These are phyloP conservation scores for Semibalanus balanoides DNA, from an alignment of 1,140 invertebrate genomes.

Conservation along the genomic window DNA sequence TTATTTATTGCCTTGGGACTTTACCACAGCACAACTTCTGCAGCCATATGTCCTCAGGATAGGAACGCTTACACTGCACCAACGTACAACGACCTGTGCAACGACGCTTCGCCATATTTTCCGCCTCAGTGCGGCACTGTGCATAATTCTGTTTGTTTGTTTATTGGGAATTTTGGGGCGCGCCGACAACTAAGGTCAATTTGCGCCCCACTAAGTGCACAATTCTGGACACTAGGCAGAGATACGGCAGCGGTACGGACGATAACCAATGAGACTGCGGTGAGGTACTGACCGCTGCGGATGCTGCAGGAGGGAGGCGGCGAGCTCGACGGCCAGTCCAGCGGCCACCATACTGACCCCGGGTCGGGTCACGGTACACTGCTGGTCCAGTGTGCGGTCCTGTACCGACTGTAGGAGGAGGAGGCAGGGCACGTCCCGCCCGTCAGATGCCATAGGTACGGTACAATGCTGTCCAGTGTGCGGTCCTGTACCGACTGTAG, in stretches of 20 bases:
- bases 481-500: too few relatives aligned
- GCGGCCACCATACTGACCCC: slow-evolving; percentile 83
- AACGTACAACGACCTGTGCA: too few relatives aligned
- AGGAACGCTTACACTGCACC: too few relatives aligned
- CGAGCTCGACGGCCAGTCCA: slow-evolving; percentile 78
- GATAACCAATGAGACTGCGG: slow-evolving; percentile 3
- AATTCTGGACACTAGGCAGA: background rate
- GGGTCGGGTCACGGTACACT: slow-evolving; percentile 94
- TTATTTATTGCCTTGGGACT: too few relatives aligned
- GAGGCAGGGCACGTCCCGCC: background rate
- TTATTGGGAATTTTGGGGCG: too few relatives aligned
- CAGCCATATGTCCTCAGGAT: too few relatives aligned
- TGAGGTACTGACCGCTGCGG: slow-evolving; percentile 42
- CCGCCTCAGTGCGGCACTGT: too few relatives aligned
- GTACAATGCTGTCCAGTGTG: background rate
- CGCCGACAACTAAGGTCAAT: slow-evolving; percentile 6
- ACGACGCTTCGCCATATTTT: too few relatives aligned
- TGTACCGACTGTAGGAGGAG: slow-evolving; percentile 53
- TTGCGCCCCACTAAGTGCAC: slow-evolving; percentile 6
- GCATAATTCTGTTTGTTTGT: too few relatives aligned
- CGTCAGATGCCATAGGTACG: background rate
- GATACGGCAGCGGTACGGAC: background rate
- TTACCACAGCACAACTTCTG: too few relatives aligned
- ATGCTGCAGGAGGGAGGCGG: slow-evolving; percentile 77
- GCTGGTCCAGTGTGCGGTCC: slow-evolving; percentile 92